Evolutionary conservation across 2,888 invertebrate species (phyloP).

Genomic region (Clusia tigrina): DNA sequence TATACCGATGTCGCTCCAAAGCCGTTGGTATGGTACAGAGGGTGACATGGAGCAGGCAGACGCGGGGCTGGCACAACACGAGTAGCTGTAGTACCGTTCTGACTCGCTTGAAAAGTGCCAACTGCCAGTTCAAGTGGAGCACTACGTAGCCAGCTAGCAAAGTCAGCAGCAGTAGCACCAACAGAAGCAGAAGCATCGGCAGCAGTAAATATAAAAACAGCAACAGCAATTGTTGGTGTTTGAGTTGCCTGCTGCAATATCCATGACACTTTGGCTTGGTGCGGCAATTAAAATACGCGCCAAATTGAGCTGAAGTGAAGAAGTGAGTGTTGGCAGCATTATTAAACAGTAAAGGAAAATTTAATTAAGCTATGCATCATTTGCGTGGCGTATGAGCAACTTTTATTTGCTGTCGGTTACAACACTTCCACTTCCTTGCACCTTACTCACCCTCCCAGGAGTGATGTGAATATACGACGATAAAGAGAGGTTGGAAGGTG

Average conservation of each 20-base stretch:
- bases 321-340: too few relatives aligned
- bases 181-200: neutral
- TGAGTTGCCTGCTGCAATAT: neutral
- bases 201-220: neutral
- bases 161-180: neutral
- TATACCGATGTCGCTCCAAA: neutral
- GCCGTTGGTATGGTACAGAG: too few relatives aligned
- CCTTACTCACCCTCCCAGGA: too few relatives aligned
- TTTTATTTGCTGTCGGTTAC: too few relatives aligned
- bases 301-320: neutral
- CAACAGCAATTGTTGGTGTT: neutral
- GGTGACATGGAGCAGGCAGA: neutral
- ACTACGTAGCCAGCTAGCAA: too few relatives aligned
- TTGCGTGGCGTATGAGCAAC: too few relatives aligned
- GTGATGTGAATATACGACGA: too few relatives aligned
- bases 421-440: too few relatives aligned
- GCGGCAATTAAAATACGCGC: neutral
- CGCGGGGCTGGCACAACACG: neutral
- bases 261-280: neutral
- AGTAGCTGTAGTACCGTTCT: neutral
- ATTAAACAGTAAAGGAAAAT: too few relatives aligned
- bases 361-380: too few relatives aligned
- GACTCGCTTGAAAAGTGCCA: neutral
- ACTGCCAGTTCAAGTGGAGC: neutral
- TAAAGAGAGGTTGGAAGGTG: too few relatives aligned